Percentiles rank a stretch among this genome's conserved stretches.
Evolutionary conservation across 1,140 invertebrate genomes (phyloP).

Genomic region (Drosophila navojoa): DNA sequence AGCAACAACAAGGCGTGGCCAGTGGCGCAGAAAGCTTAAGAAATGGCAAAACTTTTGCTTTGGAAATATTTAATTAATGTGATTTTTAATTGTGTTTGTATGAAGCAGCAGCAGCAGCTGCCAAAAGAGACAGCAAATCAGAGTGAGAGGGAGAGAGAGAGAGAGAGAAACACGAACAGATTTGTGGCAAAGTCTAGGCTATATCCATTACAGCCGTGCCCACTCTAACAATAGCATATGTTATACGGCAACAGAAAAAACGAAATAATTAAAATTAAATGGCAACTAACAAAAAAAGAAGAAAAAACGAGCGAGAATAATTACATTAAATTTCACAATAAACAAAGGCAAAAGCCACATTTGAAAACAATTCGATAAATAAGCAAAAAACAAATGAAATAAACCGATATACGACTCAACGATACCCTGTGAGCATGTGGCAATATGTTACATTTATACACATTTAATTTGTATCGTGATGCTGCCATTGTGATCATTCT

Average conservation of each 20-base stretch:
- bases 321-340: constrained; percentile 56
- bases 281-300: constrained; percentile 1
- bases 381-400: constrained; percentile 37
- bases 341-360: constrained; percentile 42
- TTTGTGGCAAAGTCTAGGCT: not conserved
- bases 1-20: constrained; percentile 24
- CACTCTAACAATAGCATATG: not conserved
- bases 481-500: too few relatives aligned
- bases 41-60: constrained; percentile 77
- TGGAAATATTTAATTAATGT: constrained; percentile 82
- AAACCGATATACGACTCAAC: not conserved
- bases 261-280: constrained; percentile 41
- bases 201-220: not conserved
- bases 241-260: not conserved
- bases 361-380: constrained; percentile 63
- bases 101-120: constrained; percentile 8
- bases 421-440: not conserved
- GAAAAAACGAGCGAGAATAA: constrained; percentile 27
- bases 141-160: not conserved
- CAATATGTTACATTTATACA: too few relatives aligned
- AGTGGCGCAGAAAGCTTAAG: constrained; percentile 66
- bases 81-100: constrained; percentile 75
- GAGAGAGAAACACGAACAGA: not conserved
- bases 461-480: too few relatives aligned
- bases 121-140: constrained; percentile 1